These are phyloP conservation scores for Harpagoxenus sublaevis DNA, from an alignment of 2,888 invertebrate species.

Conservation along the genomic window DNA sequence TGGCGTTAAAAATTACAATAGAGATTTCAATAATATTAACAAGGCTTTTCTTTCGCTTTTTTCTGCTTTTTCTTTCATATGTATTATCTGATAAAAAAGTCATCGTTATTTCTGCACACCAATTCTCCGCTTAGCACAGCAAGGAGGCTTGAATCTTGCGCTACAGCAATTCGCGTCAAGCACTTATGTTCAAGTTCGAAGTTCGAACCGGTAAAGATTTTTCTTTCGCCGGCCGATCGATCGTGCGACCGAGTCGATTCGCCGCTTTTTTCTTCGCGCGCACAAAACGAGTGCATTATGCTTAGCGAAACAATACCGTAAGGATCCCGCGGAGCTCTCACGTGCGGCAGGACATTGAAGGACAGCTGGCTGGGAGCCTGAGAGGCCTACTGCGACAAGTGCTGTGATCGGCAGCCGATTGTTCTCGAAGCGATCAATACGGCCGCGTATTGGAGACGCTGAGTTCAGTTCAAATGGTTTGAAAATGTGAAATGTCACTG, in stretches of 20 bases:
- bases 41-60: background rate
- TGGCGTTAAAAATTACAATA: background rate
- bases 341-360: slow-evolving; percentile 57
- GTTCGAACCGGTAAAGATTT: slow-evolving; percentile 66
- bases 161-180: slow-evolving; percentile 36
- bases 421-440: slow-evolving; percentile 46
- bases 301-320: slow-evolving; percentile 70
- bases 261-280: slow-evolving; percentile 57
- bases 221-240: slow-evolving; percentile 72
- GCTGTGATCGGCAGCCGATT: slow-evolving; percentile 52
- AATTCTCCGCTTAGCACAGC: background rate
- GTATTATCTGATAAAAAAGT: background rate
- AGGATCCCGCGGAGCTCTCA: slow-evolving; percentile 64
- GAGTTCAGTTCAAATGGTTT: background rate
- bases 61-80: background rate
- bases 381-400: slow-evolving; percentile 52
- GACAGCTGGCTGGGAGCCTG: slow-evolving; percentile 65
- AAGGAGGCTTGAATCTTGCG: slow-evolving; percentile 28
- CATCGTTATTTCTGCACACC: background rate
- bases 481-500: slow-evolving; percentile 25
- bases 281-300: slow-evolving; percentile 74
- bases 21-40: background rate
- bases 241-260: slow-evolving; percentile 72
- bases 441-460: slow-evolving; percentile 14
- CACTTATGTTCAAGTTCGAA: slow-evolving; percentile 48